Conservation (phyloP, 2,113 vertebrate genomes). For the Peromyscus polionotus region DNA sequence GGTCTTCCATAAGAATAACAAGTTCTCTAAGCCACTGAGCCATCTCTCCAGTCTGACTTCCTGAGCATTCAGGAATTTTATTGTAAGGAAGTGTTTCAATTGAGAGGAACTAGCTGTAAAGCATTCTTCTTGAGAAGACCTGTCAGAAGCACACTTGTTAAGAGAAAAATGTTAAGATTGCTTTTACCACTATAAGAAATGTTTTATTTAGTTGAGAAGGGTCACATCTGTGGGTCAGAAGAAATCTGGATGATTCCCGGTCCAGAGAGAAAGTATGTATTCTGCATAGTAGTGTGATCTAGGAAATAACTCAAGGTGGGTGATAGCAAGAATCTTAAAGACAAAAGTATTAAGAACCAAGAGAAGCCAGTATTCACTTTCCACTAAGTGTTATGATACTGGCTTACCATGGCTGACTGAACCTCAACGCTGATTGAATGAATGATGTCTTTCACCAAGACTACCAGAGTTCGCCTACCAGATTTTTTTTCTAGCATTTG, state of each 20-base stretch:
- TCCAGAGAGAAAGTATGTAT: background rate
- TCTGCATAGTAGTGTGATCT: background rate
- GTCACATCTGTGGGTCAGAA: background rate
- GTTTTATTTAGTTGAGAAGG: conserved; percentile 6
- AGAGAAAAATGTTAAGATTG: conserved; percentile 10
- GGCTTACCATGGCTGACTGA: background rate
- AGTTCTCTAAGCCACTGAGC: background rate
- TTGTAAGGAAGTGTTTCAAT: background rate
- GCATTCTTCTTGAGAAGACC: background rate
- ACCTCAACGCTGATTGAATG: background rate
- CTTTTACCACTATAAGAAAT: conserved; percentile 1
- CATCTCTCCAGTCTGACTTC: background rate
- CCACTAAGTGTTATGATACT: background rate
- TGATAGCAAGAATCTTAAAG: background rate
- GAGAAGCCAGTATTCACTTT: background rate
- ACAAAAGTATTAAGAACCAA: accelerated
- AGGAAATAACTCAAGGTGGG: background rate
- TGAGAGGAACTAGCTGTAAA: background rate
- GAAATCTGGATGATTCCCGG: background rate
- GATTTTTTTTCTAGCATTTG: background rate
- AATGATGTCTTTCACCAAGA: background rate
- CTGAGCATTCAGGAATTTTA: background rate
- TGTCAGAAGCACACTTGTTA: conserved; percentile 13
- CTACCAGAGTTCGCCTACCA: background rate
- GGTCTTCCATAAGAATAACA: background rate